These are phyloP conservation scores for Trichonephila inaurata DNA, from an alignment of 1,140 invertebrate species.

Conservation along the genomic window DNA sequence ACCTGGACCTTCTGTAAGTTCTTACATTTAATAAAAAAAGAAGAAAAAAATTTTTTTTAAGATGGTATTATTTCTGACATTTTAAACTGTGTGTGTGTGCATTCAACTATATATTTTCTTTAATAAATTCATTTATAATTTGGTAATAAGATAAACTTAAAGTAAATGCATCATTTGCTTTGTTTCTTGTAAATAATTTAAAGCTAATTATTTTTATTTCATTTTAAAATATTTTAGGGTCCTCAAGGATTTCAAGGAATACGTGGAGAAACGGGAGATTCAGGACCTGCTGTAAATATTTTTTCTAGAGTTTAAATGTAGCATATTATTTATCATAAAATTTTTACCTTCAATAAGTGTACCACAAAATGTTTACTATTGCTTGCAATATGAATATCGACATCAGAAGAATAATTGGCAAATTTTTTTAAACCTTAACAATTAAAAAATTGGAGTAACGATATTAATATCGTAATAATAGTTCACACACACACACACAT, in stretches of 20 bases:
- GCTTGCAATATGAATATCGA: no score
- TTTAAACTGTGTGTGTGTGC: no score
- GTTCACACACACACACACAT: no score
- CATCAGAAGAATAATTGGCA: no score
- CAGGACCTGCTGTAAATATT: constrained; percentile 78
- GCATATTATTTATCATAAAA: neutral
- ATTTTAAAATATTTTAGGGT: constrained; percentile 81
- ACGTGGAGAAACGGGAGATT: constrained; percentile 88
- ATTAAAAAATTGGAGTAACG: neutral
- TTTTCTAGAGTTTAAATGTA: neutral
- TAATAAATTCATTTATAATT: no score
- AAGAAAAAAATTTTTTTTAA: neutral
- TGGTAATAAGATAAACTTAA: no score
- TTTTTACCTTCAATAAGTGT: neutral
- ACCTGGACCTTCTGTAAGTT: constrained; percentile 75
- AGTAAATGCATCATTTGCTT: neutral
- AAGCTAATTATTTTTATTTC: neutral
- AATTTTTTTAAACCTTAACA: neutral
- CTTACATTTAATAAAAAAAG: neutral
- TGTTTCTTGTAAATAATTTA: constrained; percentile 2
- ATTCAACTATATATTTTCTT: no score
- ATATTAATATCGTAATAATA: no score
- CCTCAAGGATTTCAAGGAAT: constrained; percentile 88
- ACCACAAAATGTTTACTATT: neutral
- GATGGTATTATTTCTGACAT: no score